These are phyloP conservation scores for Papilio polyxenes DNA, from an alignment of 1,140 invertebrate genomes.

Conservation along the genomic window DNA sequence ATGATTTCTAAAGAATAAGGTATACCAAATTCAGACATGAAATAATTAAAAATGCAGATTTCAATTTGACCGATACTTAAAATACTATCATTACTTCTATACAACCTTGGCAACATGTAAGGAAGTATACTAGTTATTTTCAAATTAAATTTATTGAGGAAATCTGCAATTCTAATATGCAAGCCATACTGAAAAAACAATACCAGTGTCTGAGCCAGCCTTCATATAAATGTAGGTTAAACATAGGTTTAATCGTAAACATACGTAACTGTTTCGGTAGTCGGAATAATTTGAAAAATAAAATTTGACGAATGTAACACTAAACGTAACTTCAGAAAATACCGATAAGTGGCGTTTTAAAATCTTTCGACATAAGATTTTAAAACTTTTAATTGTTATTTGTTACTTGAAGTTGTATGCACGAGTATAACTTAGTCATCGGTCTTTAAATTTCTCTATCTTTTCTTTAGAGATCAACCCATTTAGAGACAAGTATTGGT, in stretches of 20 bases:
- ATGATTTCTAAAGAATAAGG: too few species aligned
- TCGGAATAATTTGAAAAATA: not conserved
- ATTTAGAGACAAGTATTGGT: not conserved
- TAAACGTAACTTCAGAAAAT: not conserved
- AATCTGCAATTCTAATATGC: conserved; percentile 11
- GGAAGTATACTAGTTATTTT: conserved; percentile 5
- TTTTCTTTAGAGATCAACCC: not conserved
- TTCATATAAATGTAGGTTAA: not conserved
- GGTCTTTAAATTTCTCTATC: not conserved
- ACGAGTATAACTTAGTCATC: not conserved
- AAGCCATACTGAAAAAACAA: not conserved
- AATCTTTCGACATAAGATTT: not conserved
- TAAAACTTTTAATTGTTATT: too few species aligned
- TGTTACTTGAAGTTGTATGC: too few species aligned
- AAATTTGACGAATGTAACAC: not conserved
- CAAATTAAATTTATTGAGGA: not conserved
- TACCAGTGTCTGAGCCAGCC: not conserved
- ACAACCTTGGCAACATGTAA: not conserved
- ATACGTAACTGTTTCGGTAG: not conserved
- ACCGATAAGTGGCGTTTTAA: not conserved
- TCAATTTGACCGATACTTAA: not conserved
- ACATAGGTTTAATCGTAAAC: not conserved
- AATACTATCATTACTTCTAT: not conserved
- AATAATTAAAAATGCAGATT: too few species aligned
- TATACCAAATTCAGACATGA: too few species aligned